Evolutionary conservation across 2,888 invertebrate species (phyloP), one percentile per base, ranked within the genome.

Genomic region (Drosophila prolongata): DNA sequence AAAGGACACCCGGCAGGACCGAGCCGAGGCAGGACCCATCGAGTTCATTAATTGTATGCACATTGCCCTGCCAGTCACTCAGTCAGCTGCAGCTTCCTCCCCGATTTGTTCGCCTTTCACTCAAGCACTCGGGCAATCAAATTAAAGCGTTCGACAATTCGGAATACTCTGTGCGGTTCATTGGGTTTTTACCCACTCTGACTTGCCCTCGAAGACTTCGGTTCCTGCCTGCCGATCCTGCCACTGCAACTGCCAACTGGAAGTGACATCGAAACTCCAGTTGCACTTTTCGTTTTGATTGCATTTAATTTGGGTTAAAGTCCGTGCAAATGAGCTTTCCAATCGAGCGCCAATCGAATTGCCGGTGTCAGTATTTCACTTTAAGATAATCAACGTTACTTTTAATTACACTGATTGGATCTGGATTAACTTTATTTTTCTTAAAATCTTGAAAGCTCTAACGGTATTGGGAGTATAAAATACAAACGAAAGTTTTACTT

Each of bases 1-100:
- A 53, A 53, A 24, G 53, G 46, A 47, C 35, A 24, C 11, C 16
- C n/a, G 35, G 16, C 16, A 19, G 38, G 30, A 34, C 34, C 3
- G 34, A 37, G 6, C 14, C 30, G 3, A 13, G 38, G 38, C 13
- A 47, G 40, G 27, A 46, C 19, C 59, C 70, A 69, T 61, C 35
- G 49, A 52, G 75, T 55, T 67, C 67, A 72, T 72, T 78, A 71
- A 69, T 78, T 74, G 67, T 65, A 66, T 73, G 67, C 76, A 69
- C 65, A 57, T 42, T 68, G 67, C 61, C 60, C 52, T 57, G 42
- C 19, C 70, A 72, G 53, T 73, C 65, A 75, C 42, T 54, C 69
- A 66, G 35, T 54, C 58, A 69, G 35, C 64, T 52, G 73, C 73
- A 66, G 69, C 40, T 55, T 55, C 54, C 44, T 46, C 1, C 40